A percentile compares a stretch with the other conserved stretches of the same genome.
These are phyloP conservation scores for Agapostemon virescens DNA, from an alignment of 2,888 invertebrate genomes.

Conservation along the genomic window DNA sequence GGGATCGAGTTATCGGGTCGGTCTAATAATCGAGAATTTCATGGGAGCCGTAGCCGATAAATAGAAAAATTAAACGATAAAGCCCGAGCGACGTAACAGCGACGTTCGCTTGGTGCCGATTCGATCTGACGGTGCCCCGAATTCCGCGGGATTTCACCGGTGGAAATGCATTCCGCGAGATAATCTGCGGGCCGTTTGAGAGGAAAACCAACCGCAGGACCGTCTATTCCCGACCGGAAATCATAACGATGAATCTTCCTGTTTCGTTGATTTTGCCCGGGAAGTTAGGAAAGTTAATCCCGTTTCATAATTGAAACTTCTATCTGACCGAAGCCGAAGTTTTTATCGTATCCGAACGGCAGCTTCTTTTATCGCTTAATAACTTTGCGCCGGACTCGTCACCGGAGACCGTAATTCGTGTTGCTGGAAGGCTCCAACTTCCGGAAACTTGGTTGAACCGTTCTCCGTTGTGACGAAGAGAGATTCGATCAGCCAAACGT, in stretches of 20 bases:
- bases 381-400: slow-evolving; percentile 9
- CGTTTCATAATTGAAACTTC: slow-evolving; percentile 44
- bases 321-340: slow-evolving; percentile 12
- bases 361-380: slow-evolving; percentile 27
- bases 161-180: slow-evolving; percentile 31
- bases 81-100: not conserved
- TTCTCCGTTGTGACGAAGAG: not conserved
- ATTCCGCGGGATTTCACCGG: not conserved
- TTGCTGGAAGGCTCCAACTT: not conserved
- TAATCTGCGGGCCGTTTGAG: slow-evolving; percentile 25
- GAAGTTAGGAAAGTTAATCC: slow-evolving; percentile 39
- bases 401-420: not conserved
- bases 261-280: slow-evolving; percentile 36
- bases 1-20: not conserved
- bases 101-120: not conserved
- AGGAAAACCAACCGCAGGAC: slow-evolving; percentile 32
- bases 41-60: not conserved
- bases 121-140: slow-evolving; percentile 19
- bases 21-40: slow-evolving; percentile 2
- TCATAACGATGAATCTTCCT: slow-evolving; percentile 29
- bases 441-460: not conserved
- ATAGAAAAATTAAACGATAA: slow-evolving; percentile 3
- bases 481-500: not conserved
- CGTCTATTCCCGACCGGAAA: slow-evolving; percentile 26
- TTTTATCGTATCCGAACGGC: slow-evolving; percentile 11